Conservation (phyloP, 2,113 vertebrate genomes). For the Sceloporus tristichus region DNA sequence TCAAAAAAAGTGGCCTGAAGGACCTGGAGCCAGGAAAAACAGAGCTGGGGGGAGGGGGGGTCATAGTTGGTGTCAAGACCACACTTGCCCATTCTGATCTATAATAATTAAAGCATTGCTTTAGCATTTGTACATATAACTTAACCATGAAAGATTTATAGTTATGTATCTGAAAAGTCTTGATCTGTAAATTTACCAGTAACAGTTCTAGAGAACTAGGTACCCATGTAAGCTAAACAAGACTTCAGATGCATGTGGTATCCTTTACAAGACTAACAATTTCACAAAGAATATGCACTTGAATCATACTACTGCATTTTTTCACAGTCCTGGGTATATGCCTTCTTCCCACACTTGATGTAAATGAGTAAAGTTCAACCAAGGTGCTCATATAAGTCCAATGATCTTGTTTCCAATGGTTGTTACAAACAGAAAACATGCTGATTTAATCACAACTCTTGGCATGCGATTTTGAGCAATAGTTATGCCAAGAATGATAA, state of each 20-base stretch:
- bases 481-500: constrained; percentile 1
- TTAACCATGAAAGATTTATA: background rate
- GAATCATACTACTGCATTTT: background rate
- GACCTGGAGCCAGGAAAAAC: no score
- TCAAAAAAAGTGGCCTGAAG: no score
- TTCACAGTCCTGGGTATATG: background rate
- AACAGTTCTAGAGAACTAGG: background rate
- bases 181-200: background rate
- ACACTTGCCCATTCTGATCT: background rate
- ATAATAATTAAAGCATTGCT: background rate
- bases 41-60: no score
- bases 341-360: background rate
- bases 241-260: background rate
- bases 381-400: background rate
- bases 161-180: background rate
- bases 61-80: no score
- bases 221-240: background rate
- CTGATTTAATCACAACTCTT: constrained; percentile 13
- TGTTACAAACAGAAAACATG: background rate
- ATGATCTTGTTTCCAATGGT: background rate
- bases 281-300: background rate
- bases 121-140: background rate
- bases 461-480: background rate
- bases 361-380: background rate
- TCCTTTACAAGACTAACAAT: background rate